Conservation (phyloP, 1,140 invertebrate species). For the Zaprionus ghesquierei region DNA sequence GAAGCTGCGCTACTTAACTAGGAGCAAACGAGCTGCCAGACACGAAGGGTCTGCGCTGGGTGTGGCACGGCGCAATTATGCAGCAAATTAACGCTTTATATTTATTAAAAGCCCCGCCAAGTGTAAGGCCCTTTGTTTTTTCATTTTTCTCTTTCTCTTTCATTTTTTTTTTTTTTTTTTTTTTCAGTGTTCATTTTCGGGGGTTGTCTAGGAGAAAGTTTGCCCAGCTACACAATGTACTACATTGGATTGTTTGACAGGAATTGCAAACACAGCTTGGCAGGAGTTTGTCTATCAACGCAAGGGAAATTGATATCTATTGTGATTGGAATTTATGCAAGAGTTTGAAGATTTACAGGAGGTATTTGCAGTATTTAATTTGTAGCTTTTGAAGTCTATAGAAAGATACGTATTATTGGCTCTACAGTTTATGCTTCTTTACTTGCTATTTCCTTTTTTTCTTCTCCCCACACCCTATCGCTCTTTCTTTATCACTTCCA, state of each 20-base stretch:
- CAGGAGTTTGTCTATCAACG: slow-evolving; percentile 26
- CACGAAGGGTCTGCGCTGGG: slow-evolving; percentile 59
- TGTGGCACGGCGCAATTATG: slow-evolving; percentile 75
- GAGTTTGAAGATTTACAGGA: not conserved
- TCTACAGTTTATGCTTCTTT: not conserved
- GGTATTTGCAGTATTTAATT: not conserved
- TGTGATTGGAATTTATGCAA: slow-evolving; percentile 58
- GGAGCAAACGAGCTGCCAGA: slow-evolving; percentile 49
- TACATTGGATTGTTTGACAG: slow-evolving; percentile 46
- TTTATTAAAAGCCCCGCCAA: slow-evolving; percentile 76
- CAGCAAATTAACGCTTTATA: slow-evolving; percentile 80
- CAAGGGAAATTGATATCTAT: slow-evolving; percentile 54
- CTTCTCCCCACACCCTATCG: not conserved
- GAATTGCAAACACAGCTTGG: slow-evolving; percentile 19
- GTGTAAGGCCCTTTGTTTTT: slow-evolving; percentile 40
- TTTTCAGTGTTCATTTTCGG: slow-evolving; percentile 11
- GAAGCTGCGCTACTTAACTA: slow-evolving; percentile 75
- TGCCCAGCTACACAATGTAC: slow-evolving; percentile 3
- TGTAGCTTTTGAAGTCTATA: not conserved
- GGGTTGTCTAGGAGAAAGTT: slow-evolving; percentile 35
- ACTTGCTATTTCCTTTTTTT: not conserved
- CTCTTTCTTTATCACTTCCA: no score
- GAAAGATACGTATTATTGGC: not conserved
- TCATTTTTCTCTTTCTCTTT: not conserved
- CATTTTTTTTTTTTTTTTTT: slow-evolving; percentile 1